Base-by-base conservation (phyloP, 2,113 vertebrate genomes). In the Cottus gobio region DNA sequence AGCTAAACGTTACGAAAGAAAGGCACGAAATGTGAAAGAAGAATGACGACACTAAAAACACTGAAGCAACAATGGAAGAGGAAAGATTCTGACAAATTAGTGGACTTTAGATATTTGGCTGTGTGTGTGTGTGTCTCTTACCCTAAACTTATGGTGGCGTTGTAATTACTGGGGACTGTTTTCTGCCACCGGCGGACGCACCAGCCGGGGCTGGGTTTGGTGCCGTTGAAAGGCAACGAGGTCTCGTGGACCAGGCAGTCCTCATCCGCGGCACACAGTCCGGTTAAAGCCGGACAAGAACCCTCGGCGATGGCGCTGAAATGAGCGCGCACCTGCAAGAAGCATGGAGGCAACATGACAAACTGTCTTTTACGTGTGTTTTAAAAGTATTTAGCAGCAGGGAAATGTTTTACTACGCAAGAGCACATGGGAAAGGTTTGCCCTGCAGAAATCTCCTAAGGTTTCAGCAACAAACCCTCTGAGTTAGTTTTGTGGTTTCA, bases 121-220 rank as follows among this genome's bases (percentile, higher is more conserved):
- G 52, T 56, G n/a, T 26, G 66, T 54, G 24, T 8, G 4, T 6
- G 24, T 1, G 60, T 28, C 7, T 82, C 86, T 0, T 89, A 95
- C 94, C 92, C 90, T 12, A 94, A 76, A 5, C 9, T 65, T 34
- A 93, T 39, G 28, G 22, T 78, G 26, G 37, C 78, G 0, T 0
- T 90, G 78, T 91, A 90, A 31, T 79, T n/a, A 48, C 78, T 88
- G 67, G 93, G 68, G 20, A 94, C 46, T 0, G 82, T 90, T 34
- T 86, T 91, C 84, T 92, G 88, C 94, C 94, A 95, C 62, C 93
- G 93, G 30, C 85, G 91, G 69, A 93, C 86, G 20, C 94, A 95
- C 93, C 94, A 95, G 36, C 89, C 90, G 0, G 91, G 26, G 0
- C 2, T 0, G 10, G 94, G 94, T 22, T 75, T 83, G 13, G 30